Evolutionary conservation across 2,888 invertebrate genomes (phyloP), one percentile per base, ranked within the genome.

Genomic region (Nematopogon swammerdamellus): DNA sequence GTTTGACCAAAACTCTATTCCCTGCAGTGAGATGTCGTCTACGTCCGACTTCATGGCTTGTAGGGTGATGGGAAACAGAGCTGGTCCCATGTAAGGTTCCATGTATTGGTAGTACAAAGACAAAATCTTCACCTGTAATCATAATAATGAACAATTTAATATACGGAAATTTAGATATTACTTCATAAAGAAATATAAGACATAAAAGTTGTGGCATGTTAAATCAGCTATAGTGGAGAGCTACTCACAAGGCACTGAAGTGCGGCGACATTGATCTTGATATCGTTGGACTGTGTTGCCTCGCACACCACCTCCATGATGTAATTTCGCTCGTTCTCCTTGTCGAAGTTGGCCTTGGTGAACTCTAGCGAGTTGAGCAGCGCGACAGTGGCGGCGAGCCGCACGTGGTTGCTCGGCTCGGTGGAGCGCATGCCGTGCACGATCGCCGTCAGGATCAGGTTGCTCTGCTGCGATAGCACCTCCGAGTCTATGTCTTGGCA

Each of bases 281-380:
- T 89, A 64, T 97, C 95, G 48, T 83, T 74, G 5, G 93, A 95
- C 70, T 98, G 98, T 1, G 99, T 99, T 2, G 98, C 95, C 79
- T 98, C 97, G 80, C 99, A 99, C 6, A 99, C 97, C 49, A 97
- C 96, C 81, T 99, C 97, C 99, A 99, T 99, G 50, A 99, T 98
- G 68, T 95, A 97, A 74, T 99, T 96, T 56, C 99, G 84, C 74
- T 99, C 99, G 51, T 90, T 86, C 82, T 97, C 97, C 67, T 93
- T 94, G 60, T 97, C 97, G 75, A 99, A 99, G 79, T 99, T 99
- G 25, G 94, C 93, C 77, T 93, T 92, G 16, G 98, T 99, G 66
- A 99, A 99, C 79, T 99, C 99, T 49, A 99, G 77, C 0, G 98
- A 99, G 74, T 99, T 99, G 47, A 93, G 84, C 20, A 99, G 82